Evolutionary conservation across 2,888 invertebrate species (phyloP).

Genomic region (Rhaphigaster nebulosa): DNA sequence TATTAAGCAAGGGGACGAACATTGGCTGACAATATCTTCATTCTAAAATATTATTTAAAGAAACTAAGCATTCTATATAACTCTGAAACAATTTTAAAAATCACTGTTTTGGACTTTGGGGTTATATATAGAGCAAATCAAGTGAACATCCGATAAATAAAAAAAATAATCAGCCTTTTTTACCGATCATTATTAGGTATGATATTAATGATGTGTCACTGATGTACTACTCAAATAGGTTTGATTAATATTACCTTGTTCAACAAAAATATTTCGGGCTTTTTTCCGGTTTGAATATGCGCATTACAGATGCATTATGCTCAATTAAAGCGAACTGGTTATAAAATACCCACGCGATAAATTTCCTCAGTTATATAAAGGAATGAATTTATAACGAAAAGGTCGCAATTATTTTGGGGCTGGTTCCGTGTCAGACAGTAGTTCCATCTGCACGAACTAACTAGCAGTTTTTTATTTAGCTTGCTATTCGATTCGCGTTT

Average conservation of each 20-base stretch:
- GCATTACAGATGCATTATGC: background rate
- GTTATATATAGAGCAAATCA: no score
- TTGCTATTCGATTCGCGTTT: background rate
- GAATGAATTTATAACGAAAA: background rate
- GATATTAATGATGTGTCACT: no score
- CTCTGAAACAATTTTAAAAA: no score
- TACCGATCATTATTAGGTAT: no score
- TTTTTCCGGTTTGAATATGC: background rate
- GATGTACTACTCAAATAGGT: no score
- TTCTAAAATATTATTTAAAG: no score
- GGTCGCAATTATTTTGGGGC: background rate
- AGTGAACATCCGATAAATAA: no score
- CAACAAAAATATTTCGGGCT: background rate
- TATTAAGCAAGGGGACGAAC: no score
- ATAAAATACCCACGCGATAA: background rate
- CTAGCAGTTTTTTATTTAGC: background rate
- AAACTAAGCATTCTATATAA: no score
- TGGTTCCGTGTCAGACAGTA: background rate
- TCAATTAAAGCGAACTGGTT: background rate
- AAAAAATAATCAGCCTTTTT: no score
- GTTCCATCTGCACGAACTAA: conserved; percentile 10
- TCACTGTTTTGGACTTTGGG: no score
- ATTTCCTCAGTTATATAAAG: background rate
- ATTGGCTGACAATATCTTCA: no score
- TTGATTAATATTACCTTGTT: background rate